Conservation (phyloP, 2,113 vertebrate species). For the Cynoglossus semilaevis region DNA sequence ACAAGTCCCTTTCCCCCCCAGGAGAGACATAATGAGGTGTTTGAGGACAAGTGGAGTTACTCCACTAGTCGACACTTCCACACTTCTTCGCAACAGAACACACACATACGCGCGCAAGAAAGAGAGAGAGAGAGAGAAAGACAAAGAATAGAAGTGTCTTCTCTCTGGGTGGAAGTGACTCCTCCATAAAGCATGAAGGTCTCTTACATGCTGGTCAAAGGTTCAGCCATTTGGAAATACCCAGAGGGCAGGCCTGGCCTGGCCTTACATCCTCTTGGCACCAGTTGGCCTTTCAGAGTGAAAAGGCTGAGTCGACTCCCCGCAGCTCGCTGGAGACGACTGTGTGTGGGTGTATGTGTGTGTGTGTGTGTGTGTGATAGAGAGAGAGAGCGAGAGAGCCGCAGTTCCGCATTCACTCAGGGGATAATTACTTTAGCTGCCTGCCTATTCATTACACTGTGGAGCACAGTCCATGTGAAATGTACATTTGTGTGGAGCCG, state of each 20-base stretch:
- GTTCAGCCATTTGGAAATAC: conserved; percentile 63
- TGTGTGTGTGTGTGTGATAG: too few species aligned
- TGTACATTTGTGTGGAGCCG: not conserved
- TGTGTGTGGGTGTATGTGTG: too few species aligned
- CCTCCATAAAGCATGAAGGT: conserved; percentile 14
- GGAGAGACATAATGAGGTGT: conserved; percentile 28
- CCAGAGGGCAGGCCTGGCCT: conserved; percentile 64
- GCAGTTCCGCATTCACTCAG: conserved; percentile 14
- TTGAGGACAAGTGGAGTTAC: conserved; percentile 16
- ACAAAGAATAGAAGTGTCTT: conserved; percentile 41
- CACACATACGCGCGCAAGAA: conserved; percentile 16
- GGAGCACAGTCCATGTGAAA: not conserved
- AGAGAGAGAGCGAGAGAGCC: not conserved
- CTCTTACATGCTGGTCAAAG: conserved; percentile 47
- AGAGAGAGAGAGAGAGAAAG: not conserved
- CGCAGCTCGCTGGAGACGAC: conserved; percentile 30
- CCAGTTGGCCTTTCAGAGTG: conserved; percentile 62
- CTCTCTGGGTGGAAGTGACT: conserved; percentile 34
- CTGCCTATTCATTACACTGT: not conserved
- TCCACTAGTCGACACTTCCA: not conserved
- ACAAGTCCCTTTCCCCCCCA: conserved; percentile 22
- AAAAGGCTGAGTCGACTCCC: conserved; percentile 51
- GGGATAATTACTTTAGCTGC: conserved; percentile 29
- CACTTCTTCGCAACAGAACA: conserved; percentile 3
- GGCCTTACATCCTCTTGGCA: conserved; percentile 47